These are phyloP conservation scores for Calidris pugnax DNA, from an alignment of 2,113 vertebrate species.

Conservation along the genomic window DNA sequence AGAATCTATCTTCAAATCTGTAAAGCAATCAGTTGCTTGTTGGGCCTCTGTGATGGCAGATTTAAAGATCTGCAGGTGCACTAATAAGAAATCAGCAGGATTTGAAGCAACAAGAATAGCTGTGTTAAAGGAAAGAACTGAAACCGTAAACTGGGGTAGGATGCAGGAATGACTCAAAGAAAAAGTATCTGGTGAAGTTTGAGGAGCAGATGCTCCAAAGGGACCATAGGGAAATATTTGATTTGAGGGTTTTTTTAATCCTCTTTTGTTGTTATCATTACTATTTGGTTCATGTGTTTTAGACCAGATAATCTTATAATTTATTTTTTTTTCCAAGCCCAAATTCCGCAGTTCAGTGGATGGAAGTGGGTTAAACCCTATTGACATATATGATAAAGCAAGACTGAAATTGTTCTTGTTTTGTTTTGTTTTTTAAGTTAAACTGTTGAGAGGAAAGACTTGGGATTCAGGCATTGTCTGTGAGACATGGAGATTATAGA, in stretches of 20 bases:
- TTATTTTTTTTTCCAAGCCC: neutral
- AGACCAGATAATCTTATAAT: neutral
- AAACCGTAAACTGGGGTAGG: neutral
- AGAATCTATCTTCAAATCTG: neutral
- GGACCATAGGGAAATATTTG: neutral
- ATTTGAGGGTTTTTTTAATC: neutral
- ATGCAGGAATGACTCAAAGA: neutral
- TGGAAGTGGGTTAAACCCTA: neutral
- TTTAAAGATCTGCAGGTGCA: slow-evolving; percentile 3
- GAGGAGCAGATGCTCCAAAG: neutral
- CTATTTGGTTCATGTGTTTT: neutral
- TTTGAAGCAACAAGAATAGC: neutral
- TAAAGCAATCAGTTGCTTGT: neutral
- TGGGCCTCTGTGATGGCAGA: neutral
- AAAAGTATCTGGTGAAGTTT: neutral
- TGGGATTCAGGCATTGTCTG: neutral
- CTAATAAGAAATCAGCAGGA: slow-evolving; percentile 5
- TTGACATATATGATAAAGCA: neutral
- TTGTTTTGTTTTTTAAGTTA: neutral
- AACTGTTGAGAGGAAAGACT: neutral
- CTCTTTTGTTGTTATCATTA: neutral
- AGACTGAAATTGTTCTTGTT: neutral
- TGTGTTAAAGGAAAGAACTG: neutral
- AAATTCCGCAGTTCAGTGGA: neutral
- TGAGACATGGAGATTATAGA: neutral